Percentiles rank a stretch among this genome's conserved stretches.
Conservation (phyloP, 1,140 invertebrate genomes). For the Scaptomyza graminum region DNA sequence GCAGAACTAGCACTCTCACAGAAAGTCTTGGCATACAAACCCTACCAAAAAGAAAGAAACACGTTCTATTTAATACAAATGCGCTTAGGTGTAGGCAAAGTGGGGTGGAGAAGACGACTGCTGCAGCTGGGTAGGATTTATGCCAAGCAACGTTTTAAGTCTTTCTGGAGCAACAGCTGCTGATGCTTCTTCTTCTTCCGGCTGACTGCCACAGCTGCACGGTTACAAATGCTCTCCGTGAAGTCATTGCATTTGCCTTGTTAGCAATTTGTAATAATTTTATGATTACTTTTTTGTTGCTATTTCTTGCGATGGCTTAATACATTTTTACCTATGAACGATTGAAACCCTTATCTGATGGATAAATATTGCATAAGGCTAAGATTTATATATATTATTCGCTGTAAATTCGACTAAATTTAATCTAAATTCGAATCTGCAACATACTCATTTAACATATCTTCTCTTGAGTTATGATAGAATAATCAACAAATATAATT, state of each 20-base stretch:
- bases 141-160: slow-evolving; percentile 70
- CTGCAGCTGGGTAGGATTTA: slow-evolving; percentile 57
- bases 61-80: slow-evolving; percentile 81
- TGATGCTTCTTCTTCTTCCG: slow-evolving; percentile 29
- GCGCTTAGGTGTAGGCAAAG: slow-evolving; percentile 46
- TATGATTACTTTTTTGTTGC: neutral
- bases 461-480: neutral
- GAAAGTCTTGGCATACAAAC: slow-evolving; percentile 40
- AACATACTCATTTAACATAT: neutral
- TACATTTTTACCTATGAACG: too few relatives aligned
- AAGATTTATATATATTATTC: too few relatives aligned
- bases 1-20: slow-evolving; percentile 4
- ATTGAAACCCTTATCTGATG: too few relatives aligned
- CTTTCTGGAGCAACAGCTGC: slow-evolving; percentile 70
- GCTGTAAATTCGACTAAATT: too few relatives aligned
- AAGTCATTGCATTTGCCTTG: slow-evolving; percentile 66
- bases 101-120: neutral
- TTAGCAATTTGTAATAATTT: slow-evolving; percentile 56
- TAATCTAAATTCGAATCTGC: too few relatives aligned
- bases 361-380: too few relatives aligned
- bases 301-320: too few relatives aligned
- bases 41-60: slow-evolving; percentile 36
- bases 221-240: slow-evolving; percentile 61
- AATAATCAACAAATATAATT: slow-evolving; percentile 7
- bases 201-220: slow-evolving; percentile 57